Base-by-base conservation (phyloP, 2,888 invertebrate genomes). In the Embidobia sp. region DNA sequence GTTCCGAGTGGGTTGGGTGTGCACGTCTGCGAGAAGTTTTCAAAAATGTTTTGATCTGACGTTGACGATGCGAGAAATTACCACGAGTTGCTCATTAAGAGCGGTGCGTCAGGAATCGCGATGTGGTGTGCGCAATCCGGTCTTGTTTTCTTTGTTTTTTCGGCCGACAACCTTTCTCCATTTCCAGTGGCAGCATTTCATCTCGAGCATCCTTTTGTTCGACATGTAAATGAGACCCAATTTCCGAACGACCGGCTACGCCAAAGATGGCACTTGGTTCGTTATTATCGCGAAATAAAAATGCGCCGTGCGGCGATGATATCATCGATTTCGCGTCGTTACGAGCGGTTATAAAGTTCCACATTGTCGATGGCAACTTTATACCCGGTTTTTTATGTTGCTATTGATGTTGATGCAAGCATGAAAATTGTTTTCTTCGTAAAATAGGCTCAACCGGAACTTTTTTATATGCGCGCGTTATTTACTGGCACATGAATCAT, bases 201-300 rank as follows among this genome's bases (percentile, higher is more conserved):
- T 63, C 44, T 61, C 48, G 55, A 40, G 69, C 46, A 55, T 66
- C 72, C 73, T 77, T 79, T 79, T 79, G 79, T 79, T 74, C 61
- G 46, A 22, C 59, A 80, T 81, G 78, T 77, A 79, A 81, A 81
- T 77, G 77, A 80, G 79, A 70, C 77, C 78, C 77, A 78, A 80
- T 78, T 80, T 79, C 70, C 55, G 53, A 64, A 46, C 31, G 59
- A 27, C 57, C 59, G 69, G 16, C 55, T 61, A 44, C 31, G 18
- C 75, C 75, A 75, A 67, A 75, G 61, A 75, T 61, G 75, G 75
- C 61, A 61, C 74, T 61, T 37, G 51, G 7, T 15, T 67, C 61
- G 67, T 75, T 75, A 75, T 75, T 75, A 75, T 55, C 67, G 46
- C 55, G 19, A 75, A 75, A 67, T 67, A 75, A 69, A 69, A 69